Percentiles rank a stretch among this genome's conserved stretches.
phyloP scores from a whole-genome alignment of 2,888 invertebrate species.

The Galerucella pusilla region DNA sequence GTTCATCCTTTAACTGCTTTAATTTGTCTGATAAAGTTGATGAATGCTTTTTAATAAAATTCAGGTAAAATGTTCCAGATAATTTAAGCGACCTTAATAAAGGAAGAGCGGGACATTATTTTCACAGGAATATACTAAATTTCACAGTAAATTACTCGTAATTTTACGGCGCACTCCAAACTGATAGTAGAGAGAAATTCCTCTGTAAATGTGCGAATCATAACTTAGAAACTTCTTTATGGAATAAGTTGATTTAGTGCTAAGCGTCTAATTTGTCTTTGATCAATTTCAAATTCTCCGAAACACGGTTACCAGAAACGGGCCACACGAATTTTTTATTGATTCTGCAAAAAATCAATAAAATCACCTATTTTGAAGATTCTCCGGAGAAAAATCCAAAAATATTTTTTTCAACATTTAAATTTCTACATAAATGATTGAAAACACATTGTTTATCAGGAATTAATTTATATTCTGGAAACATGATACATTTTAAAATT shows the following conservation, averaged over 20 bases:
- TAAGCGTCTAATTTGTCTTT: background rate
- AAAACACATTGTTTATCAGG: too few relatives aligned
- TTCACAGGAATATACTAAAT: conserved; percentile 32
- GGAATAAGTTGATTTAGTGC: background rate
- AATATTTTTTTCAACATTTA: too few relatives aligned
- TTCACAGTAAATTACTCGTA: conserved; percentile 34
- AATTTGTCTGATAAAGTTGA: conserved; percentile 32
- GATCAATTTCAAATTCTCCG: background rate
- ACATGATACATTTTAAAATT: too few relatives aligned
- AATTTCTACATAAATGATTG: too few relatives aligned
- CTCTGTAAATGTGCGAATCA: conserved; percentile 13
- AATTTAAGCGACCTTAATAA: conserved; percentile 37
- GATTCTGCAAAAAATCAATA: too few relatives aligned
- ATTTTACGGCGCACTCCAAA: conserved; percentile 23
- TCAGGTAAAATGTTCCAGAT: conserved; percentile 22
- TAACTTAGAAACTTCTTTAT: conserved; percentile 13
- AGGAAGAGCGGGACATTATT: conserved; percentile 36
- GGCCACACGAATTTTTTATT: too few relatives aligned
- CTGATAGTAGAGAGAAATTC: conserved; percentile 14
- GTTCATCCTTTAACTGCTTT: conserved; percentile 16
- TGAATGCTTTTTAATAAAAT: conserved; percentile 36
- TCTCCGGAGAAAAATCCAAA: too few relatives aligned
- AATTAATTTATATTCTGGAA: too few relatives aligned
- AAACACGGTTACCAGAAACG: too few relatives aligned
- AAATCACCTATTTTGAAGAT: too few relatives aligned